Evolutionary conservation across 1,140 invertebrate species (phyloP).

Genomic region (Panagrolaimus sp.): DNA sequence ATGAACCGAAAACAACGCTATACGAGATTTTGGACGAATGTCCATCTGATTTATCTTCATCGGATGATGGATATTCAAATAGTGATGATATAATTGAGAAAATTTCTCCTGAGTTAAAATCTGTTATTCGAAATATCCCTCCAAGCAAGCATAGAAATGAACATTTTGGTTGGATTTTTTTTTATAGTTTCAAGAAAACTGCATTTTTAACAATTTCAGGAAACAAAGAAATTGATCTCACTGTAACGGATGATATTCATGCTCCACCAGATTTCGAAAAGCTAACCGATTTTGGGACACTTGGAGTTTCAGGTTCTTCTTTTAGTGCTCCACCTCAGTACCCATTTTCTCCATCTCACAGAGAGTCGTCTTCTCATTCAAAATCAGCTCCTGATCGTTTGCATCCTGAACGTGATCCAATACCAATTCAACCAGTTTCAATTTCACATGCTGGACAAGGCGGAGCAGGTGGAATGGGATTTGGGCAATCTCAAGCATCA

Average conservation of each 20-base stretch:
- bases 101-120: too few relatives aligned
- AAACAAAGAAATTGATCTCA: background rate
- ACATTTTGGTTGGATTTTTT: too few relatives aligned
- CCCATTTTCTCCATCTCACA: background rate
- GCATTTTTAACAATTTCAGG: background rate
- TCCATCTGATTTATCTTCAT: slow-evolving; percentile 14
- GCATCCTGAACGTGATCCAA: background rate
- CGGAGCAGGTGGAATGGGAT: background rate
- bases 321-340: background rate
- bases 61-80: slow-evolving; percentile 8
- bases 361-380: background rate
- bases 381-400: background rate
- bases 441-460: background rate
- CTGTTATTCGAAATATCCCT: too few relatives aligned
- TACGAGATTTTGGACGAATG: slow-evolving; percentile 27
- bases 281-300: background rate
- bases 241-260: background rate
- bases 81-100: too few relatives aligned
- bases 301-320: background rate
- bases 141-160: too few relatives aligned
- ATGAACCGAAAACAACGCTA: slow-evolving; percentile 20
- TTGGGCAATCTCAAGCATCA: background rate
- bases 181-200: too few relatives aligned
- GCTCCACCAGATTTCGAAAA: background rate
- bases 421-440: slow-evolving; percentile 6